A percentile compares a stretch with the other conserved stretches of the same genome.
These are phyloP conservation scores for Hippopotamyrus pictus DNA, from an alignment of 2,797 vertebrate species.

Conservation along the genomic window DNA sequence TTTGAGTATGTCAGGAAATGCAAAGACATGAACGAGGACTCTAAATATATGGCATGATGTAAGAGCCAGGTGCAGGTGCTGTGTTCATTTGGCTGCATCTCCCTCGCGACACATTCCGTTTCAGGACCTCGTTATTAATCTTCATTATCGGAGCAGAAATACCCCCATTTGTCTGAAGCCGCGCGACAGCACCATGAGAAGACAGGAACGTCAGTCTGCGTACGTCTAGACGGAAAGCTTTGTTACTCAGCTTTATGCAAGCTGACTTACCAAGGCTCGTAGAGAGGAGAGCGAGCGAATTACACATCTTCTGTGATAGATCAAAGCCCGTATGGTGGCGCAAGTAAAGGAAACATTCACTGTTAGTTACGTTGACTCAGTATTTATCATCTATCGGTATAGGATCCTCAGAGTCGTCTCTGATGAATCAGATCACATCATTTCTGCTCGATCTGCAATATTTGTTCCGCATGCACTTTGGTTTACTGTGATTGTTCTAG, in stretches of 20 bases:
- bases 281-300: background rate
- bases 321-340: constrained; percentile 11
- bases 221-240: constrained; percentile 6
- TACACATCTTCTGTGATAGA: constrained; percentile 19
- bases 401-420: background rate
- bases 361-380: constrained; percentile 21
- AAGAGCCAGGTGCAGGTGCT: background rate
- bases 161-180: constrained; percentile 45
- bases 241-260: constrained; percentile 24
- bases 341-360: constrained; percentile 11
- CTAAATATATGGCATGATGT: background rate
- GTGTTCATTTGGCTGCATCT: background rate
- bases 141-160: constrained; percentile 42
- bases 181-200: constrained; percentile 37
- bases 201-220: constrained; percentile 32
- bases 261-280: constrained; percentile 16
- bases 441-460: background rate
- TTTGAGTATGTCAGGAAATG: background rate
- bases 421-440: background rate
- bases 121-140: constrained; percentile 20
- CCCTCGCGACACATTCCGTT: constrained; percentile 2
- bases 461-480: background rate
- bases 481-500: background rate
- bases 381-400: constrained; percentile 16
- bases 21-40: background rate